Percentiles rank a stretch among this genome's conserved stretches.
Conservation (phyloP, 2,888 invertebrate species). For the Polyommatus icarus region DNA sequence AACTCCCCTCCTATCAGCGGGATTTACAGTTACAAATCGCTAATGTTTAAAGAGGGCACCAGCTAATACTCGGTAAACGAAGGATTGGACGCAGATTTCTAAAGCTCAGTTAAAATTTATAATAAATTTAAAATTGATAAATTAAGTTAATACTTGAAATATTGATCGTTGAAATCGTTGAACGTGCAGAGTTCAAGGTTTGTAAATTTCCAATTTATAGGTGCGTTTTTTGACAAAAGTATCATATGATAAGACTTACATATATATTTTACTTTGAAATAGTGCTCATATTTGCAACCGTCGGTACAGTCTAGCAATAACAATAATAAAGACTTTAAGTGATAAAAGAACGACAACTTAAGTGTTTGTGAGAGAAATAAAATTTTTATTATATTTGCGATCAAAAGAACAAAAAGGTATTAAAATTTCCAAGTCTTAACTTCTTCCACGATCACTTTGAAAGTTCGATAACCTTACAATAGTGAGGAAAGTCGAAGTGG, state of each 20-base stretch:
- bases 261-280: neutral
- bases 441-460: slow-evolving; percentile 29
- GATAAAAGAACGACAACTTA: neutral
- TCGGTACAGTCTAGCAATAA: neutral
- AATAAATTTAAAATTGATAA: neutral
- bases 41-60: slow-evolving; percentile 67
- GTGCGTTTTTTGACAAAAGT: neutral
- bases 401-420: slow-evolving; percentile 27
- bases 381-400: slow-evolving; percentile 11
- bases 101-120: neutral
- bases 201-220: neutral
- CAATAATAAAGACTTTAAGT: neutral
- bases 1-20: slow-evolving; percentile 67
- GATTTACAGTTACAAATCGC: slow-evolving; percentile 72
- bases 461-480: slow-evolving; percentile 37
- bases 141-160: neutral
- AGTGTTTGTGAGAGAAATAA: neutral
- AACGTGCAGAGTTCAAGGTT: no score
- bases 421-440: slow-evolving; percentile 28
- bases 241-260: neutral
- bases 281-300: neutral
- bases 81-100: slow-evolving; percentile 58
- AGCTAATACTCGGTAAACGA: slow-evolving; percentile 66
- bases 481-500: slow-evolving; percentile 44
- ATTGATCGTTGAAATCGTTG: neutral